A percentile compares a stretch with the other conserved stretches of the same genome.
Evolutionary conservation across 37 sponge, comb jelly and placozoan genomes (phyloP).

Genomic region (Dysidea cf. avara): DNA sequence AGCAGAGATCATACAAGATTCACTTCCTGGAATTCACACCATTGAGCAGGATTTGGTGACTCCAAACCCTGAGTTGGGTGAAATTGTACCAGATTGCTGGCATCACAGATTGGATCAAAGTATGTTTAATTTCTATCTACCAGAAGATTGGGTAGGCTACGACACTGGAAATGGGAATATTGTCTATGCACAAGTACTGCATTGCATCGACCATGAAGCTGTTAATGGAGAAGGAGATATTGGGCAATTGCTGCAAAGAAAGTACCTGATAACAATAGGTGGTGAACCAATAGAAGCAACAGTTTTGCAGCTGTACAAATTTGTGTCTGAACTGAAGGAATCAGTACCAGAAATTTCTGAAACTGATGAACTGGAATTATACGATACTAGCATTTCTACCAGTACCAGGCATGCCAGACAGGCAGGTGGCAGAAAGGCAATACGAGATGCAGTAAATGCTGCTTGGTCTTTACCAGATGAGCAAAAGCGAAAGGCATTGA

Average conservation of each 20-base stretch:
- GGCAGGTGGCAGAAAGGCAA: not conserved
- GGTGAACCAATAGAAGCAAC: too few species aligned
- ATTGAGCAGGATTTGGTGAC: too few species aligned
- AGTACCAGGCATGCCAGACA: not conserved
- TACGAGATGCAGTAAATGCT: conserved; percentile 22
- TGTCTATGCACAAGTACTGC: too few species aligned
- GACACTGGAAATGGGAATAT: too few species aligned
- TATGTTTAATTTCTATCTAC: too few species aligned
- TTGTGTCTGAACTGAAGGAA: too few species aligned
- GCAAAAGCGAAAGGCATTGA: conserved; percentile 16
- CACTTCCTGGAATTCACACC: too few species aligned
- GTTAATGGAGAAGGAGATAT: not conserved
- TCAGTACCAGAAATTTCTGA: not conserved
- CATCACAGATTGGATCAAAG: conserved; percentile 22
- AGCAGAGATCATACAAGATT: too few species aligned
- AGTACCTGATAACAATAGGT: too few species aligned
- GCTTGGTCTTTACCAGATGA: conserved; percentile 38
- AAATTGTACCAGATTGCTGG: conserved; percentile 25
- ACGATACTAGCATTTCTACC: not conserved
- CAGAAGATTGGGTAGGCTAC: too few species aligned
- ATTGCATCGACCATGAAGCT: too few species aligned
- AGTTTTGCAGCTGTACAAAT: too few species aligned
- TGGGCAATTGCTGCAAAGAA: not conserved
- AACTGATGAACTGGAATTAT: not conserved
- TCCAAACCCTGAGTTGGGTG: conserved; percentile 23